phyloP scores from a whole-genome alignment of 35 echinoderm and acorn worm species.

The Amphiura filiformis region DNA sequence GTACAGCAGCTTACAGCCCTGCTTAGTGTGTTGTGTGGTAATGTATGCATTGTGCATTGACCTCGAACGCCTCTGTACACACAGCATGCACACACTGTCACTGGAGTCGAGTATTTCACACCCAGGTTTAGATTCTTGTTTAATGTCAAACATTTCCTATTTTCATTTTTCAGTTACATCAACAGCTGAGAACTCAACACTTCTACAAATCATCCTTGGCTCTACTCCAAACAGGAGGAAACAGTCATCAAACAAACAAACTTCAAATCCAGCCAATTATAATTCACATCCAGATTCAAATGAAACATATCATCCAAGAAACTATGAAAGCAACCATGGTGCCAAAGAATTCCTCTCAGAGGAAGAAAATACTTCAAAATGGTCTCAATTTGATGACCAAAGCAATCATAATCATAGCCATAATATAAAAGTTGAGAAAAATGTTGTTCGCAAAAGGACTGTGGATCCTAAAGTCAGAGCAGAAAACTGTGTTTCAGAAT shows the following conservation, averaged over 20 bases:
- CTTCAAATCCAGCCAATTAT: background rate
- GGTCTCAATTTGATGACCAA: background rate
- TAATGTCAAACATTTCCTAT: too few relatives aligned
- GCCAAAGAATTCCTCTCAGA: too few relatives aligned
- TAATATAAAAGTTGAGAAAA: background rate
- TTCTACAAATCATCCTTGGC: slow-evolving; percentile 38
- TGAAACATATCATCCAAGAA: background rate
- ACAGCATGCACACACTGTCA: too few relatives aligned
- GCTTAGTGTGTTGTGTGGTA: too few relatives aligned
- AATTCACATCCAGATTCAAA: background rate
- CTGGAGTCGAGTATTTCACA: too few relatives aligned
- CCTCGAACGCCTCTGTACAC: too few relatives aligned
- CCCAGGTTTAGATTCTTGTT: too few relatives aligned
- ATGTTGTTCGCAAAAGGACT: background rate
- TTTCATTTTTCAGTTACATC: slow-evolving; percentile 42
- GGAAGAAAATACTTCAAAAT: background rate
- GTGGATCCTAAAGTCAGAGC: slow-evolving; percentile 15
- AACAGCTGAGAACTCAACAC: slow-evolving; percentile 40
- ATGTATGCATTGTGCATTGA: too few relatives aligned
- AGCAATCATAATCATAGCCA: background rate
- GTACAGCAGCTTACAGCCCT: too few relatives aligned
- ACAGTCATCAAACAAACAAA: background rate
- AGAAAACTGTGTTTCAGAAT: slow-evolving; percentile 42
- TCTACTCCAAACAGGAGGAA: background rate
- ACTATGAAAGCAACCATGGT: background rate